These are phyloP conservation scores for Drosophila seclusa DNA, from an alignment of 2,888 invertebrate genomes.

Conservation along the genomic window DNA sequence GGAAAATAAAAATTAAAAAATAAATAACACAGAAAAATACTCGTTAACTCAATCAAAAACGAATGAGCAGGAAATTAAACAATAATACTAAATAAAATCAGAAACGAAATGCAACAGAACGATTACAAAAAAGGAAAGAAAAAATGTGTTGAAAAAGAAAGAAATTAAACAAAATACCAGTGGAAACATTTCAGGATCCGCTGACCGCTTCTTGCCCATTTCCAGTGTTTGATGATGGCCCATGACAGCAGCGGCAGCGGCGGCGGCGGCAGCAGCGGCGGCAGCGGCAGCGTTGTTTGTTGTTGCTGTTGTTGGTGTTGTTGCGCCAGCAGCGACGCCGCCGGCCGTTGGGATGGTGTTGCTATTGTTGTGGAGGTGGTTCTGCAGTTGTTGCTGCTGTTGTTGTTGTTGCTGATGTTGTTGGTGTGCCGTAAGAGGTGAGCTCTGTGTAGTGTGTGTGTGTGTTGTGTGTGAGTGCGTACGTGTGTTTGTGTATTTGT, in stretches of 20 bases:
- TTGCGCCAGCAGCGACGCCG: conserved; percentile 85
- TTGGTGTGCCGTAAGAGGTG: conserved; percentile 85
- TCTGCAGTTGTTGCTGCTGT: conserved; percentile 64
- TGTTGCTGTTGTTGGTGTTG: conserved; percentile 73
- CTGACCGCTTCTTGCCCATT: conserved; percentile 98
- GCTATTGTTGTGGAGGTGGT: conserved; percentile 72
- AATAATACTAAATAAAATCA: conserved; percentile 32
- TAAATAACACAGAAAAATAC: conserved; percentile 4
- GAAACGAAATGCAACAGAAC: conserved; percentile 44
- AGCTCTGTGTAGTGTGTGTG: conserved; percentile 71
- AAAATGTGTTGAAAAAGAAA: conserved; percentile 37
- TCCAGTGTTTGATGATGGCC: conserved; percentile 88
- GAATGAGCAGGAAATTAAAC: conserved; percentile 33
- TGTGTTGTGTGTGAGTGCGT: conserved; percentile 36
- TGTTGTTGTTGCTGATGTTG: conserved; percentile 67
- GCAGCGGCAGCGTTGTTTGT: conserved; percentile 70
- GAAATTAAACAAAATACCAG: conserved; percentile 90
- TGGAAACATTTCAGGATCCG: conserved; percentile 93
- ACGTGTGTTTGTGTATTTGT: conserved; percentile 3
- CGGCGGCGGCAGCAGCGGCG: conserved; percentile 86
- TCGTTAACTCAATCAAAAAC: conserved; percentile 28
- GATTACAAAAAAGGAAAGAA: conserved; percentile 39
- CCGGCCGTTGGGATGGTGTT: conserved; percentile 82
- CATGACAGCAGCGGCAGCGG: conserved; percentile 86
- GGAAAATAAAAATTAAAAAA: conserved; percentile 1